phyloP scores from a whole-genome alignment of 2,113 vertebrate genomes.

The Zingel zingel region DNA sequence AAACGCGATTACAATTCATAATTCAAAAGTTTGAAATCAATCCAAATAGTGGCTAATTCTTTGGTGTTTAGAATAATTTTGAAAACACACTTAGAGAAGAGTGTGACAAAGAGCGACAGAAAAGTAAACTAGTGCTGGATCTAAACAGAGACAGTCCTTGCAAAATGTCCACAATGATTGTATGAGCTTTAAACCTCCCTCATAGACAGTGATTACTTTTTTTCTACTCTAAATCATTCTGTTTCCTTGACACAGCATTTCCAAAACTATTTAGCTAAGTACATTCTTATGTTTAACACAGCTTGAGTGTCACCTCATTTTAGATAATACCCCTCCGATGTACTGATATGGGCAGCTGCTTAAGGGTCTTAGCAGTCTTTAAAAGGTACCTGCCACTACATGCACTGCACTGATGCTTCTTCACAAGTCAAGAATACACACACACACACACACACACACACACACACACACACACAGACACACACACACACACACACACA shows the following conservation, averaged over 20 bases:
- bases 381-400: slow-evolving; percentile 59
- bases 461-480: slow-evolving; percentile 23
- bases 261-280: slow-evolving; percentile 7
- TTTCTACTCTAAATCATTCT: not conserved
- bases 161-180: not conserved
- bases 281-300: slow-evolving; percentile 1
- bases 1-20: not conserved
- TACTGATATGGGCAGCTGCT: slow-evolving; percentile 58
- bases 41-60: not conserved
- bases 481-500: no score
- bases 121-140: not conserved
- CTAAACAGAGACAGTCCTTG: not conserved
- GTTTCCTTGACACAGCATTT: not conserved
- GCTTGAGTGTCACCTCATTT: slow-evolving; percentile 22
- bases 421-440: slow-evolving; percentile 30
- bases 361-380: slow-evolving; percentile 48
- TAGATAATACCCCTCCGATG: slow-evolving; percentile 41
- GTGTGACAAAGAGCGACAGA: not conserved
- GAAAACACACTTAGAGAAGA: not conserved
- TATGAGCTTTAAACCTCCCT: not conserved
- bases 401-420: slow-evolving; percentile 24
- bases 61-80: not conserved
- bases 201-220: not conserved
- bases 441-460: slow-evolving; percentile 21
- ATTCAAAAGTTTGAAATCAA: not conserved